These are phyloP conservation scores for Oncorhynchus kisutch DNA, from an alignment of 2,113 vertebrate species.

Conservation along the genomic window DNA sequence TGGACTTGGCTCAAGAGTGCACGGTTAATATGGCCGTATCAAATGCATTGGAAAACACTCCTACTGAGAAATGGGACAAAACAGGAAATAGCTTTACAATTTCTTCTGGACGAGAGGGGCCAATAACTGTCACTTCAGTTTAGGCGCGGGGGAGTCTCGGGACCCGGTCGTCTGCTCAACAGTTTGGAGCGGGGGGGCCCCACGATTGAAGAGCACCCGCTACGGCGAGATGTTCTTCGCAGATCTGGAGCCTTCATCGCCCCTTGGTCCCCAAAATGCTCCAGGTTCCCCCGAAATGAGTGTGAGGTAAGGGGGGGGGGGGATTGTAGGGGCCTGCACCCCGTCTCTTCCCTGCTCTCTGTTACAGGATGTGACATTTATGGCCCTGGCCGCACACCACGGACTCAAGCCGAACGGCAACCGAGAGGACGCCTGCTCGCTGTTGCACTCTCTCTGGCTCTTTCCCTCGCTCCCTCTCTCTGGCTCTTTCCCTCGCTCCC, in stretches of 20 bases:
- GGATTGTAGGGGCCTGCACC: slow-evolving; percentile 22
- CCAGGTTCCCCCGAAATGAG: slow-evolving; percentile 32
- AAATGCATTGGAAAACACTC: slow-evolving; percentile 64
- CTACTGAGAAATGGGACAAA: slow-evolving; percentile 80
- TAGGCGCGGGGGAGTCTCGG: slow-evolving; percentile 69
- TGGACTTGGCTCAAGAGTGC: slow-evolving; percentile 54
- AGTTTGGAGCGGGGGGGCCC: slow-evolving; percentile 62
- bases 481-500: not conserved
- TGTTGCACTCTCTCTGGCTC: not conserved
- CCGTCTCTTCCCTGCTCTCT: slow-evolving; percentile 42
- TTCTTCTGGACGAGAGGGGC: slow-evolving; percentile 69
- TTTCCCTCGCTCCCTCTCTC: not conserved
- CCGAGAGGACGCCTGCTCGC: not conserved
- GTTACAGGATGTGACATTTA: slow-evolving; percentile 71
- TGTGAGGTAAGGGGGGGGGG: slow-evolving; percentile 34
- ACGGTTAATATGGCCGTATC: slow-evolving; percentile 68
- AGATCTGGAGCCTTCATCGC: slow-evolving; percentile 16
- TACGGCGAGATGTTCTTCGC: slow-evolving; percentile 41
- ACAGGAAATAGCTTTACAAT: slow-evolving; percentile 81
- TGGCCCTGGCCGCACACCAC: slow-evolving; percentile 51
- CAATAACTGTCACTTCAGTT: slow-evolving; percentile 82
- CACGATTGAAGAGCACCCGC: slow-evolving; percentile 54
- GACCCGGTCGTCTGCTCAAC: slow-evolving; percentile 69
- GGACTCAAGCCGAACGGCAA: not conserved
- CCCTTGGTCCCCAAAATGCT: slow-evolving; percentile 22